phyloP scores from a whole-genome alignment of 2,888 invertebrate species.

The Pseudococcus jackbeardsleyi region DNA sequence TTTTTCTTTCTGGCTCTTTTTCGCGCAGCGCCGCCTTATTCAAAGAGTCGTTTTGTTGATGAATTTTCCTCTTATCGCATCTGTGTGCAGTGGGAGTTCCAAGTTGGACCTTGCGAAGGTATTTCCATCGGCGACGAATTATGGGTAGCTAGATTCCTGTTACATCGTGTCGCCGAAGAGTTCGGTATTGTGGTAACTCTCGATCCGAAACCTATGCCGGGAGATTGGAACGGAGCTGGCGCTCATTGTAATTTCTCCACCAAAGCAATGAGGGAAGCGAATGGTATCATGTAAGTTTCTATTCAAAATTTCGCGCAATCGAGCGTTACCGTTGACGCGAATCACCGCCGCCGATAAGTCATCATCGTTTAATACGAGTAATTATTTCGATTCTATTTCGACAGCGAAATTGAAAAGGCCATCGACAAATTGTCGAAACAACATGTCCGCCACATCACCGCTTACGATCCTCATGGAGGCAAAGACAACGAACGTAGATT shows the following conservation, averaged over 20 bases:
- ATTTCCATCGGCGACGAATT: constrained; percentile 87
- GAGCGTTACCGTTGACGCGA: no score
- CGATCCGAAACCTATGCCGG: constrained; percentile 83
- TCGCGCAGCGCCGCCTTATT: not conserved
- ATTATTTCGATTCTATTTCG: constrained; percentile 67
- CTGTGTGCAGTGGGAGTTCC: constrained; percentile 81
- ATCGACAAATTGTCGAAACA: constrained; percentile 94
- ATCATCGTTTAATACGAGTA: not conserved
- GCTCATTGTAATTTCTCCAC: constrained; percentile 98
- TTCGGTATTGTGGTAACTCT: constrained; percentile 85
- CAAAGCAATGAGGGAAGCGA: constrained; percentile 88
- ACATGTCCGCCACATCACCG: constrained; percentile 93
- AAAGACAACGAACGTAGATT: constrained; percentile 96
- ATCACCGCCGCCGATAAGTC: not conserved
- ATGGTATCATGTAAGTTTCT: constrained; percentile 82
- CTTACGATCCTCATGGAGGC: constrained; percentile 96
- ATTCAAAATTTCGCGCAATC: no score
- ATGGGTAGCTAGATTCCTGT: constrained; percentile 88
- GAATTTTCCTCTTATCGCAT: not conserved
- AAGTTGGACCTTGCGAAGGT: constrained; percentile 92
- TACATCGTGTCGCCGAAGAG: constrained; percentile 93
- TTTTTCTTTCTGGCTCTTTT: not conserved
- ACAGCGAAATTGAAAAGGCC: constrained; percentile 92
- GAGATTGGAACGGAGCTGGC: constrained; percentile 96
- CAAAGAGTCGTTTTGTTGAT: no score